Conservation (phyloP, 2,888 invertebrate genomes). For the Rotaria magnacalcarata region DNA sequence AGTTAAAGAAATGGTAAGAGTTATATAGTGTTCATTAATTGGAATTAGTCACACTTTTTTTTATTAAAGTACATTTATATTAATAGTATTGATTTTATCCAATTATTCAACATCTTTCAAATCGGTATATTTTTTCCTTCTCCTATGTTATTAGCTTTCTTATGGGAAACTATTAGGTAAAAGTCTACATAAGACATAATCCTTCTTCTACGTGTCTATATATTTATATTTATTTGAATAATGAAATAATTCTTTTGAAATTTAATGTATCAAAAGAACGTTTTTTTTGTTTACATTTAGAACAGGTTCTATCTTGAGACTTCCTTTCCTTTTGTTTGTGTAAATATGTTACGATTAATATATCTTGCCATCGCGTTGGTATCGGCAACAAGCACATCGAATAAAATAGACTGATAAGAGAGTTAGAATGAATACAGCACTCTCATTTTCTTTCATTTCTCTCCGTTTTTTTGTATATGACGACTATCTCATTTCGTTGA, state of each 20-base stretch:
- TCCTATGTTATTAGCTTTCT: no score
- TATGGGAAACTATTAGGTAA: no score
- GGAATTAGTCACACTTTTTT: neutral
- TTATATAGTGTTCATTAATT: neutral
- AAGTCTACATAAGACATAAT: no score
- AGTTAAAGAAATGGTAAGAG: neutral
- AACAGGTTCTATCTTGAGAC: neutral
- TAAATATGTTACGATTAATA: neutral
- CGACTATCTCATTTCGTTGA: neutral
- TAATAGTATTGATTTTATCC: neutral
- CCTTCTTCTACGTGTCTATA: no score
- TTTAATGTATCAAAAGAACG: no score
- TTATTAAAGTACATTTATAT: neutral
- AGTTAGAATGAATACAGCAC: neutral
- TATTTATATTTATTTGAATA: no score
- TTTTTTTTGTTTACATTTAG: neutral
- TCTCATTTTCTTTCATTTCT: neutral
- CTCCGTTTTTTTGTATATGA: neutral
- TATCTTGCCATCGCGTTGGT: neutral
- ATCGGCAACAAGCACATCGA: neutral
- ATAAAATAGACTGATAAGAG: neutral
- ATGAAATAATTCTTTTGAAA: no score
- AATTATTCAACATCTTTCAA: neutral
- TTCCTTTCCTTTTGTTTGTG: neutral
- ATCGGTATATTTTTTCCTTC: no score